Percentiles rank a stretch among this genome's conserved stretches.
Evolutionary conservation across 2,888 invertebrate genomes (phyloP).

Genomic region (Baccha elongata): DNA sequence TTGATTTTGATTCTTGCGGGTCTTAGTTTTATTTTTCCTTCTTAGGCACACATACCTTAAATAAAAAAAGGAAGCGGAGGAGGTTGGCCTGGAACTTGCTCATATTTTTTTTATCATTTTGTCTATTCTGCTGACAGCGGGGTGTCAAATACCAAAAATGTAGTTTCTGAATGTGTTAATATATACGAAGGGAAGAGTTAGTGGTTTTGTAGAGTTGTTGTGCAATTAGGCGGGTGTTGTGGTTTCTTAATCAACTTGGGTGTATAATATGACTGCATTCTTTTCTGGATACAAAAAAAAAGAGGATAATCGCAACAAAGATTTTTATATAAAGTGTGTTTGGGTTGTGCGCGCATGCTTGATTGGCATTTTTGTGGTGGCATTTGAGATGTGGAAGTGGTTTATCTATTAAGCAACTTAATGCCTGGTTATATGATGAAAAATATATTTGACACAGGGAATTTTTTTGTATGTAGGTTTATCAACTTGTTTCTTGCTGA

Average conservation of each 20-base stretch:
- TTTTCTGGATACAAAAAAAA: constrained; percentile 8
- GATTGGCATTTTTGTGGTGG: constrained; percentile 60
- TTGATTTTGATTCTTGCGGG: constrained; percentile 55
- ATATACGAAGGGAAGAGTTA: constrained; percentile 39
- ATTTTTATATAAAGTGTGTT: constrained; percentile 21
- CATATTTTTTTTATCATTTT: constrained; percentile 14
- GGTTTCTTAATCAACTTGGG: constrained; percentile 44
- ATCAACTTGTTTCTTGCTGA: constrained; percentile 19
- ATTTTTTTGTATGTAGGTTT: neutral
- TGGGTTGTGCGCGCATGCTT: constrained; percentile 29
- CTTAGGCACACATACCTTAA: neutral
- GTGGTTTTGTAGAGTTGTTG: constrained; percentile 30
- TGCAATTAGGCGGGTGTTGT: constrained; percentile 65
- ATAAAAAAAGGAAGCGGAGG: constrained; percentile 63
- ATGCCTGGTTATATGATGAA: constrained; percentile 34
- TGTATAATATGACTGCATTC: constrained; percentile 65
- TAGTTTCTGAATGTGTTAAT: constrained; percentile 53
- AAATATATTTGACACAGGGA: constrained; percentile 45
- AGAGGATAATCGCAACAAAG: constrained; percentile 52
- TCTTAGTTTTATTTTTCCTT: constrained; percentile 20
- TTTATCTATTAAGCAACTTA: constrained; percentile 10
- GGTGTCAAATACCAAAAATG: constrained; percentile 71
- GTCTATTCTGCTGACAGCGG: constrained; percentile 69
- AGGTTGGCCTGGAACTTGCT: constrained; percentile 35
- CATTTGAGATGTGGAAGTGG: constrained; percentile 42